These are phyloP conservation scores for Dunckerocampus dactyliophorus DNA, from an alignment of 2,113 vertebrate genomes.

Conservation along the genomic window DNA sequence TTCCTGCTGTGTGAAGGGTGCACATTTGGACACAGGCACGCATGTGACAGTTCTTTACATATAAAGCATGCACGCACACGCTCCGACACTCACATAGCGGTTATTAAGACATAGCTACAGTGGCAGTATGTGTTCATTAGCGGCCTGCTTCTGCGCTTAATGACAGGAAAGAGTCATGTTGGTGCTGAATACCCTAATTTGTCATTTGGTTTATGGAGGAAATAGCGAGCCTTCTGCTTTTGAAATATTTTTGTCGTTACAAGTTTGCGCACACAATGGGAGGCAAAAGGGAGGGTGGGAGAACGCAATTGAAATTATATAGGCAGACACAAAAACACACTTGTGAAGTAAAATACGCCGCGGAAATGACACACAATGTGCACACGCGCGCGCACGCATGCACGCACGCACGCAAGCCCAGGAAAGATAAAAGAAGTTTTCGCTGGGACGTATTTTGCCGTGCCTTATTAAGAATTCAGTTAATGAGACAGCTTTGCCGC, in stretches of 20 bases:
- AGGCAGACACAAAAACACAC: conserved; percentile 41
- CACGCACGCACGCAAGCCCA: conserved; percentile 16
- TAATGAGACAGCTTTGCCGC: conserved; percentile 77
- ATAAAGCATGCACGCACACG: conserved; percentile 37
- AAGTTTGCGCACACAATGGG: conserved; percentile 34
- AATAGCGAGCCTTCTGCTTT: conserved; percentile 47
- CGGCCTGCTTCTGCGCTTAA: conserved; percentile 65
- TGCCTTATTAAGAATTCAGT: conserved; percentile 69
- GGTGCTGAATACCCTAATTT: conserved; percentile 70
- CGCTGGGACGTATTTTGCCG: conserved; percentile 55
- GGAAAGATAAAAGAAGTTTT: conserved; percentile 64
- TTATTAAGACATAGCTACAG: conserved; percentile 57
- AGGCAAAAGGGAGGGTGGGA: conserved; percentile 18
- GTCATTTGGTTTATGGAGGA: conserved; percentile 66
- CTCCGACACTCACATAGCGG: conserved; percentile 40
- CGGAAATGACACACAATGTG: conserved; percentile 36
- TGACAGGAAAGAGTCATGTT: conserved; percentile 71
- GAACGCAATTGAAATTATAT: conserved; percentile 31
- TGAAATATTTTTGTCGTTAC: conserved; percentile 43
- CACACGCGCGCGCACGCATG: no score
- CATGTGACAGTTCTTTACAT: conserved; percentile 26
- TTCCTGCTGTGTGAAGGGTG: conserved; percentile 22
- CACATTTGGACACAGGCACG: conserved; percentile 30
- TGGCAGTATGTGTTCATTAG: conserved; percentile 71
- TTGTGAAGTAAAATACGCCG: conserved; percentile 38